Evolutionary conservation across 2,888 invertebrate species (phyloP), one percentile per base, ranked within the genome.

Genomic region (Sarcophaga subvicina): DNA sequence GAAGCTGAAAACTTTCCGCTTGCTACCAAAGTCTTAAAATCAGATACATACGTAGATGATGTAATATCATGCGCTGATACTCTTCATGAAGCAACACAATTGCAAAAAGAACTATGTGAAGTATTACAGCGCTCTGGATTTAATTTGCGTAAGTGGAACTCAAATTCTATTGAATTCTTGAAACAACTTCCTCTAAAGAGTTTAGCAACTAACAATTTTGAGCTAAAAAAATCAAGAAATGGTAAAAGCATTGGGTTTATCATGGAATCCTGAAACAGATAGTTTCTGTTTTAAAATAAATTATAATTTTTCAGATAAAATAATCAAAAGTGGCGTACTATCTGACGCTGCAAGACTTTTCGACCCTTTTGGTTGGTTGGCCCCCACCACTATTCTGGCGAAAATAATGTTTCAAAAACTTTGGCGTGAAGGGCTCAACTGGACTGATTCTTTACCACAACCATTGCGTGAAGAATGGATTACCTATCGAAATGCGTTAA

Each of bases 391-490:
- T 12, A 75, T 84, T 17, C 14, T 64, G 20, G 63, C 84, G 10
- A 84, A 80, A 77, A 67, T 81, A 17, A 77, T 78, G n/a, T 85
- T 78, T n/a, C 73, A 85, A 70, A 60, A 64, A 72, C 59, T 81
- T 20, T 81, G 78, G 81, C 63, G 78, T 1, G 81, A 78, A 37
- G 80, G 80, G 14, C 27, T 76, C 14, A 75, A 84, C 49, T 84
- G 78, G 85, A 6, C 69, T 8, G 70, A 79, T 25, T 22, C n/a
- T 20, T 47, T 71, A n/a, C 72, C 83, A 3, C 45, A 22, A 17
- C 14, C 49, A n/a, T 27, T 70, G 20, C 4, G 54, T 27, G 59
- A 59, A 4, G 70, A 67, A 45, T 83, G 83, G 83, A 22, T 25
- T 45, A 49, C 71, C 17, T 82, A 77, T 64, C 63, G 69, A 45